A percentile compares a stretch with the other conserved stretches of the same genome.
Evolutionary conservation across 2,888 invertebrate genomes (phyloP).

Genomic region (Cephus rjabovi): DNA sequence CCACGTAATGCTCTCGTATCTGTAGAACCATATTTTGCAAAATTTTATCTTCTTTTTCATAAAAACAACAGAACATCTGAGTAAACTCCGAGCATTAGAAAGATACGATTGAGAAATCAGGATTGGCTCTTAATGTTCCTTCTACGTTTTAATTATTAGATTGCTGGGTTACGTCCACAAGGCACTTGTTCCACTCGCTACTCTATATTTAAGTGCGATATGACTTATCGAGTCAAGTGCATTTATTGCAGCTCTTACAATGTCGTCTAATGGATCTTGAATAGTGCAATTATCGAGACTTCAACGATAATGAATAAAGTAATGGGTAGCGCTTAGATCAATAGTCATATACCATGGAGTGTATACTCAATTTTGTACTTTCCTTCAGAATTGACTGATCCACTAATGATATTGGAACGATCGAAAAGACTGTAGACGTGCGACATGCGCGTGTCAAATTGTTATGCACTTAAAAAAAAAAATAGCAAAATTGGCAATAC

Average conservation of each 20-base stretch:
- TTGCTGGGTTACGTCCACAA: background rate
- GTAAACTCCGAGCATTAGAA: background rate
- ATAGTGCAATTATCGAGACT: background rate
- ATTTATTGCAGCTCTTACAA: background rate
- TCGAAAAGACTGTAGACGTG: background rate
- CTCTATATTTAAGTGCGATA: background rate
- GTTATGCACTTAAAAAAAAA: background rate
- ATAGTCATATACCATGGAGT: background rate
- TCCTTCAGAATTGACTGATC: background rate
- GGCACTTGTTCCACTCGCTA: background rate
- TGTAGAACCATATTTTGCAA: background rate
- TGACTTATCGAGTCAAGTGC: background rate
- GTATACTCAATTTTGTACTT: background rate
- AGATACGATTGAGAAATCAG: background rate
- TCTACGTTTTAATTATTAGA: background rate
- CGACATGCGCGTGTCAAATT: background rate
- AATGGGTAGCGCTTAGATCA: background rate
- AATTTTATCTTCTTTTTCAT: background rate
- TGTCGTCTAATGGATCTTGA: background rate
- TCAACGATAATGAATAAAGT: background rate
- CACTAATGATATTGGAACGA: background rate
- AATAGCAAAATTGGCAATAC: background rate
- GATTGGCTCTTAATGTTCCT: background rate
- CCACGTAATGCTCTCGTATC: background rate
- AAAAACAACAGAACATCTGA: background rate